Base-by-base conservation (phyloP, 2,888 invertebrate species). In the Acanthoscelides obtectus region DNA sequence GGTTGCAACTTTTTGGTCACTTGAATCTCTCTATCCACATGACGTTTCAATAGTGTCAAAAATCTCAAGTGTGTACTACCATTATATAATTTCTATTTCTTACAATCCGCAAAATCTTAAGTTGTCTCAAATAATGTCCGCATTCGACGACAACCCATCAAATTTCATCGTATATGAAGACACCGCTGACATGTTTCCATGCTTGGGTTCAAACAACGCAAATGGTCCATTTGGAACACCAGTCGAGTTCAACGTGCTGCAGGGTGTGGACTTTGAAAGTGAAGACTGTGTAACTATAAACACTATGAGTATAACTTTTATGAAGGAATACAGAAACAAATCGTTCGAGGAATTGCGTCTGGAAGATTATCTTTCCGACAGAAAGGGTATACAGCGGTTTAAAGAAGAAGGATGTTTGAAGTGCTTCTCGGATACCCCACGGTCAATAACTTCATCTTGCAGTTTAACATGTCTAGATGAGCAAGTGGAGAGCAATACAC, bases 341-440 rank as follows among this genome's bases (percentile, higher is more conserved):
- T 77, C 77, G 0, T 76, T 76, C 22, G 77, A 77, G 66, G 77
- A 77, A 64, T 45, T 77, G 12, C 71, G 76, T n/a, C 76, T 76
- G 76, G 73, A 77, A 64, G 72, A 77, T 22, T 76, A 77, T 70
- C 70, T 75, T 65, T 71, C 72, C 69, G 72, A 75, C 22, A 68
- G 73, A 22, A 73, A 74, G 66, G 74, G 74, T 8, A 68, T 72
- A 2, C 70, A 69, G 0, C 70, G 73, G 25, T 75, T 75, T 64
- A 71, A 76, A 68, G 75, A 75, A 67, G 71, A 70, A 22, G 71
- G 73, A 20, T 74, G 74, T 25, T 45, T 72, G 20, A 74, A 71
- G 27, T 71, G 74, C 20, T 68, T 75, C 19, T 74, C 71, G 0
- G 67, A 45, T 12, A 3, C 45, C 12, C 45, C 45, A 12, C 3